Percentiles rank a stretch among this genome's conserved stretches.
Conservation (phyloP, 1,140 invertebrate species). For the Halictus rubicundus region DNA sequence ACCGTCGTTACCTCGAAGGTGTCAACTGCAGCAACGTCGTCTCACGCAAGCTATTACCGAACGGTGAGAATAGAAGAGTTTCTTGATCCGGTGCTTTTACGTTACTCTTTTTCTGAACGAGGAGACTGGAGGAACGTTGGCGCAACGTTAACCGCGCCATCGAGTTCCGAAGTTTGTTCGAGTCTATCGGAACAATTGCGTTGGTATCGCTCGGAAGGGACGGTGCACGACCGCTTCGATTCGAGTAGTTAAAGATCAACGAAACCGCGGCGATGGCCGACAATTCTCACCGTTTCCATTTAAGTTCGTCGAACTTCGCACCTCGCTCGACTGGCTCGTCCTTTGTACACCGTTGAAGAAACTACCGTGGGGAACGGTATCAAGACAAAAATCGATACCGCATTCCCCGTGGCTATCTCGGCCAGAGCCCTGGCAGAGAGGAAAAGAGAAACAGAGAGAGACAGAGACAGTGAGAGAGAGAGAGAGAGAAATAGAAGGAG, state of each 20-base stretch:
- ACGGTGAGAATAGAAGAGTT: no score
- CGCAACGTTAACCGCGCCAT: no score
- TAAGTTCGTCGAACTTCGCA: constrained; percentile 51
- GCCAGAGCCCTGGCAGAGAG: background rate
- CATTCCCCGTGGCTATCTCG: constrained; percentile 39
- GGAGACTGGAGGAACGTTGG: no score
- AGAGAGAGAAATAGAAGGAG: background rate
- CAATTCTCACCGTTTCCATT: background rate
- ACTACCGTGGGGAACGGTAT: constrained; percentile 51
- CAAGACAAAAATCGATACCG: constrained; percentile 59
- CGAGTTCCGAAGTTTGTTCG: background rate
- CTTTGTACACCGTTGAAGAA: constrained; percentile 51
- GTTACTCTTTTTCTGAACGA: no score
- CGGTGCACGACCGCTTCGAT: background rate
- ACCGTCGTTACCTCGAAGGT: constrained; percentile 52
- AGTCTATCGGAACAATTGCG: background rate
- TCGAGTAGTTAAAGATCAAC: background rate
- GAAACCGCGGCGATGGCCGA: background rate
- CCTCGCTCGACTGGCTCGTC: background rate
- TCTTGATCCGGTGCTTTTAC: no score
- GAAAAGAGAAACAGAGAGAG: background rate
- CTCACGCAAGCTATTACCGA: background rate
- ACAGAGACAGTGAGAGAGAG: background rate
- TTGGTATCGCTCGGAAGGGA: background rate
- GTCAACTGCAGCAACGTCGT: constrained; percentile 58